Evolutionary conservation across 2,888 invertebrate genomes (phyloP), one percentile per base, ranked within the genome.

Genomic region (Aproaerema taeniolella): DNA sequence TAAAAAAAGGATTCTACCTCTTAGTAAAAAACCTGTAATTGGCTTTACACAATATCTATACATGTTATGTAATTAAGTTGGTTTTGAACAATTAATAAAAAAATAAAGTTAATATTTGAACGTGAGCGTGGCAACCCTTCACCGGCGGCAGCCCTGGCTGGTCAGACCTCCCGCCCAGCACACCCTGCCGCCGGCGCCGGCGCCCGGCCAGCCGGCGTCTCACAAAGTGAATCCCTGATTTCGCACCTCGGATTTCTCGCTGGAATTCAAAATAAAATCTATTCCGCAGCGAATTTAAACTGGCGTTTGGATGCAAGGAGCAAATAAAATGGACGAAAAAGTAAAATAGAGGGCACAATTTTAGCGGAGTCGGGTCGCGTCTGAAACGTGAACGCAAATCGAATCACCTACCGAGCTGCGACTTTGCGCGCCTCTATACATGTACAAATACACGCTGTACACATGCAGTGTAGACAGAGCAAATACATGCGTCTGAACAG

Each of bases 151-250:
- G n/a, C n/a, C 7, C 20, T 7, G 20, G 20, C 20, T 4, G 20
- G 20, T 20, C 20, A 7, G 5, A 20, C 5, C 20, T 4, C 20
- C 20, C 20, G 20, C 20, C 20, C 20, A n/a, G n/a, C n/a, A n/a
- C n/a, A n/a, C 7, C 20, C 5, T 20, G 20, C 20, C 26, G n/a
- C 26, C 26, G 26, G n/a, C 6, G n/a, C 26, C 26, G n/a, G 8
- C n/a, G 8, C n/a, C 57, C 58, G 57, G 48, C 49, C 42, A 61
- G 54, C 55, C 58, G 53, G 53, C 57, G 53, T 58, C 60, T 59
- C 58, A 49, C 55, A 67, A 67, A 68, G 62, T 54, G 67, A 67
- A 67, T 64, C 65, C 63, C 63, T 64, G 70, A 68, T 68, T 68
- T 65, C 62, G 53, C 67, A 69, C 68, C 67, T 67, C 61, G 58